phyloP scores from a whole-genome alignment of 2,797 vertebrate species.

The Pristis pectinata region DNA sequence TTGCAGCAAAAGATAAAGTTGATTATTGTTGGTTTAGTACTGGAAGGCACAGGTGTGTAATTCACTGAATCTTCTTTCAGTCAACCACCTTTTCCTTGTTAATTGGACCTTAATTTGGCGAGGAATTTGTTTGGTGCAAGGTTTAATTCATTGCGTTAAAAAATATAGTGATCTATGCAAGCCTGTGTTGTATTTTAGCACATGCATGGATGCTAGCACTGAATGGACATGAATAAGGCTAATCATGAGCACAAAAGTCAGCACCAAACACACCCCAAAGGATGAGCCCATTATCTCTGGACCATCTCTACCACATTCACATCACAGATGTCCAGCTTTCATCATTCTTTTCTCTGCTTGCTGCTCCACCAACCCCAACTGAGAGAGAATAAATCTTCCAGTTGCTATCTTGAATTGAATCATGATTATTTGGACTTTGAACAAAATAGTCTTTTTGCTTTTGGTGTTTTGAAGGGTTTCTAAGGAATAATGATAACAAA shows the following conservation, averaged over 20 bases:
- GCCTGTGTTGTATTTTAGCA: constrained; percentile 41
- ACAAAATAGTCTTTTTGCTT: constrained; percentile 49
- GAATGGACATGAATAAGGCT: constrained; percentile 41
- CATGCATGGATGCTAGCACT: constrained; percentile 43
- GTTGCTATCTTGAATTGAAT: constrained; percentile 63
- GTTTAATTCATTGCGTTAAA: constrained; percentile 42
- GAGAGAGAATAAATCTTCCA: constrained; percentile 44
- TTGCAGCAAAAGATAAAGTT: constrained; percentile 67
- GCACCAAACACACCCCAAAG: constrained; percentile 40
- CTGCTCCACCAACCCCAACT: constrained; percentile 13
- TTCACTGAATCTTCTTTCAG: constrained; percentile 53
- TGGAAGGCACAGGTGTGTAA: constrained; percentile 70
- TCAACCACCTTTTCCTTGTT: constrained; percentile 39
- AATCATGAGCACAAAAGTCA: constrained; percentile 41
- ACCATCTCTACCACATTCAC: constrained; percentile 33
- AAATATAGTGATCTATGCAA: constrained; percentile 32
- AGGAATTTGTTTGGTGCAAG: constrained; percentile 46
- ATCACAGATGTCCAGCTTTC: constrained; percentile 35
- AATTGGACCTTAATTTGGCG: constrained; percentile 45
- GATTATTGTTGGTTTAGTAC: constrained; percentile 60
- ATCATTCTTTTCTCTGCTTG: constrained; percentile 28
- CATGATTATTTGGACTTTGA: constrained; percentile 61
- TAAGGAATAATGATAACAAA: constrained; percentile 56
- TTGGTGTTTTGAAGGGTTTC: constrained; percentile 55
- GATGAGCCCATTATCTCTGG: constrained; percentile 44